Conservation (phyloP, 2,888 invertebrate species). For the Mesoligia furuncula region DNA sequence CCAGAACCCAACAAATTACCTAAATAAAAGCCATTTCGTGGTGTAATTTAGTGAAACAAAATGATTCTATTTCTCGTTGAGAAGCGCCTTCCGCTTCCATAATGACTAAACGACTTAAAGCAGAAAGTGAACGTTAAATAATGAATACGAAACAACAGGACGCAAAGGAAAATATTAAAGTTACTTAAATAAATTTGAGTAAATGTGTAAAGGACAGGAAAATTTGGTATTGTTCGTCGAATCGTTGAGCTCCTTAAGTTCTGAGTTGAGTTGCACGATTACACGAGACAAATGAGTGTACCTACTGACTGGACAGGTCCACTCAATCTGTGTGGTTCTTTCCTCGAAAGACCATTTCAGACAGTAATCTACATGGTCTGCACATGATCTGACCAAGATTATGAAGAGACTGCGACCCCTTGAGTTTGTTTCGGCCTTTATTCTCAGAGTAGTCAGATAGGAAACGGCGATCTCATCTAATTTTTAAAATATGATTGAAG, state of each 20-base stretch:
- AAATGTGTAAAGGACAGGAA: background rate
- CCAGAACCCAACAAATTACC: background rate
- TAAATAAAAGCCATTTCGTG: conserved; percentile 3
- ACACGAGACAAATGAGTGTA: no score
- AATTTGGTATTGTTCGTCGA: background rate
- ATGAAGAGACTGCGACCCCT: background rate
- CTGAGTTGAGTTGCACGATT: background rate
- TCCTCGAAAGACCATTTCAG: no score
- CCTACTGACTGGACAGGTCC: no score
- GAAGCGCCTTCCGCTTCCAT: conserved; percentile 5
- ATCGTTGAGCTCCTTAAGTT: background rate
- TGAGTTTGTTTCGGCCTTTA: no score
- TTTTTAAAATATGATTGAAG: no score
- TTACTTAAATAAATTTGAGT: background rate
- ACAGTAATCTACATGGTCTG: background rate
- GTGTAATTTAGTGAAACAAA: conserved; percentile 29
- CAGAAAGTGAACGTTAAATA: conserved; percentile 29
- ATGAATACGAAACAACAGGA: conserved; percentile 25
- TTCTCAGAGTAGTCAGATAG: no score
- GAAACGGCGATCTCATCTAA: no score
- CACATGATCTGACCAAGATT: background rate
- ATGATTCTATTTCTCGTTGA: conserved; percentile 20
- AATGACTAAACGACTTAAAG: conserved; percentile 21
- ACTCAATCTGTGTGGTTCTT: no score
- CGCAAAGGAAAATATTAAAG: conserved; percentile 6